A percentile compares a stretch with the other conserved stretches of the same genome.
phyloP scores from a whole-genome alignment of 2,888 invertebrate species.

The Oasisia sp. region DNA sequence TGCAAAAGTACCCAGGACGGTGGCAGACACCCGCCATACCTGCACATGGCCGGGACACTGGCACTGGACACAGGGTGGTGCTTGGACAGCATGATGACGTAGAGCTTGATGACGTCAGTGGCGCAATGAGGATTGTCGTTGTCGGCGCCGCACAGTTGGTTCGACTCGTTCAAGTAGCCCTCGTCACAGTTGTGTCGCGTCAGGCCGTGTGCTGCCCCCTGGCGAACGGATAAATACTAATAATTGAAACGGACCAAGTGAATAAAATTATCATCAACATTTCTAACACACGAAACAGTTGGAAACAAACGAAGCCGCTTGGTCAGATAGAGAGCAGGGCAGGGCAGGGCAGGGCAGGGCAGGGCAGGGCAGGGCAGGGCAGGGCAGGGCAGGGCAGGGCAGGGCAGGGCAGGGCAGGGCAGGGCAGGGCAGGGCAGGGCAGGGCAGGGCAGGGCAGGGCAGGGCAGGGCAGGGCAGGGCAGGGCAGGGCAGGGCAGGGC shows the following conservation, averaged over 20 bases:
- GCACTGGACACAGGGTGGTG: not conserved
- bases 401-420: no score
- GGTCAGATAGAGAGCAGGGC: not conserved
- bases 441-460: no score
- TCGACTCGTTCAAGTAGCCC: slow-evolving; percentile 38
- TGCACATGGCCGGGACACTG: not conserved
- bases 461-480: no score
- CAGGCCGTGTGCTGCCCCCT: slow-evolving; percentile 35
- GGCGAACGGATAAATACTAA: not conserved
- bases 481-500: no score
- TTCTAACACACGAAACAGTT: not conserved
- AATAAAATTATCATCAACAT: not conserved
- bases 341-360: no score
- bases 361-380: no score
- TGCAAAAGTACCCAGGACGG: not conserved
- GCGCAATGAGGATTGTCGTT: slow-evolving; percentile 27
- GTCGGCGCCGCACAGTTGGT: slow-evolving; percentile 32
- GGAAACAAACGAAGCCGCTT: not conserved
- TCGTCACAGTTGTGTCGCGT: slow-evolving; percentile 33
- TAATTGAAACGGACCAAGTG: not conserved
- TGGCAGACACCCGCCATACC: not conserved
- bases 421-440: no score
- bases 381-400: no score
- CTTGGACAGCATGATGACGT: slow-evolving; percentile 30
- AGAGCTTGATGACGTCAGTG: slow-evolving; percentile 36